Evolutionary conservation across 2,888 invertebrate genomes (phyloP).

Genomic region (Coenonympha arcania): DNA sequence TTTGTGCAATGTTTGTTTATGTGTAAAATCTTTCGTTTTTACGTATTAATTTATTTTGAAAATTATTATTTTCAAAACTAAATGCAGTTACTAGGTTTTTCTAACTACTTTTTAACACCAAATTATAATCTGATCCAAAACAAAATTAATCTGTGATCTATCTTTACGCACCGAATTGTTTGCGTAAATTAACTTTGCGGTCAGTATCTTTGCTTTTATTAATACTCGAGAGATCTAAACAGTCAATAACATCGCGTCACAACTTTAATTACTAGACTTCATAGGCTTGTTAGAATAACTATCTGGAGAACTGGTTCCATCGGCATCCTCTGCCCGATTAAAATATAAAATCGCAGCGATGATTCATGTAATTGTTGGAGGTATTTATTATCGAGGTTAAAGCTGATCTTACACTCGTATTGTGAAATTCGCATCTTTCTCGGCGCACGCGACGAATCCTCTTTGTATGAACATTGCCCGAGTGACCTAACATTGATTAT

Average conservation of each 20-base stretch:
- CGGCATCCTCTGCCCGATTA: background rate
- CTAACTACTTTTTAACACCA: too few species aligned
- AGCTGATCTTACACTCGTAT: background rate
- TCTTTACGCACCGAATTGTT: background rate
- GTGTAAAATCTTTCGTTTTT: background rate
- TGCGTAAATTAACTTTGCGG: too few species aligned
- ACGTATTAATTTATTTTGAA: background rate
- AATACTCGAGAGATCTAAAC: too few species aligned
- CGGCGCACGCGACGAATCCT: too few species aligned
- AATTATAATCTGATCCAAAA: background rate
- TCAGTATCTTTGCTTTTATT: too few species aligned
- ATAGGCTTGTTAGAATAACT: background rate
- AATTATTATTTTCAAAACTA: too few species aligned
- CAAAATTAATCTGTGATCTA: too few species aligned
- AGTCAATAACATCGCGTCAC: background rate
- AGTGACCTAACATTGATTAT: too few species aligned
- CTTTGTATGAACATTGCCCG: too few species aligned
- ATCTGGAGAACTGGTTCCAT: slow-evolving; percentile 3
- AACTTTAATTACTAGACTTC: background rate
- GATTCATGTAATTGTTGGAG: slow-evolving; percentile 3
- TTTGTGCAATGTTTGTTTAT: background rate
- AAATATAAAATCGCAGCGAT: slow-evolving; percentile 1
- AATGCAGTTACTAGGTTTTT: too few species aligned
- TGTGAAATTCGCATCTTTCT: too few species aligned
- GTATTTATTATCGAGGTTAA: background rate